A percentile compares a stretch with the other conserved stretches of the same genome.
These are phyloP conservation scores for Chironex yamaguchii DNA, from an alignment of 30 jellyfish, hydroid and myxozoan genomes.

Conservation along the genomic window DNA sequence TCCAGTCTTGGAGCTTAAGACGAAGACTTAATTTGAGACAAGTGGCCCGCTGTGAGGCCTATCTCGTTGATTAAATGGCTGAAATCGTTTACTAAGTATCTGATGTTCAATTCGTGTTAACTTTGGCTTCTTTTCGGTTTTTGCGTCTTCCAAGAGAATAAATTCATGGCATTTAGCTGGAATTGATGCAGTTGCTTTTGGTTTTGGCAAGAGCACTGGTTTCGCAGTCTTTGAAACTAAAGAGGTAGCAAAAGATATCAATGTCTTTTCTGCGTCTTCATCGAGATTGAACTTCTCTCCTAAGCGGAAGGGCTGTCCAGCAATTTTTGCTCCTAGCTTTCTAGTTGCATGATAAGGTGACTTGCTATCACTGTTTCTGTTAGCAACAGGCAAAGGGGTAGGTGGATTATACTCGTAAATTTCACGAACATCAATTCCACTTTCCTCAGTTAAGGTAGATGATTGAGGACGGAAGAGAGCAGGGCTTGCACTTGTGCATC, in stretches of 20 bases:
- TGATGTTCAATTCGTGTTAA: slow-evolving; percentile 41
- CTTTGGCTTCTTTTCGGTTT: slow-evolving; percentile 4
- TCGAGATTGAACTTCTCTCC: slow-evolving; percentile 43
- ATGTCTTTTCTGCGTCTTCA: slow-evolving; percentile 54
- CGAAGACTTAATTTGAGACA: too few relatives aligned
- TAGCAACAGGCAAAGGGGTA: slow-evolving; percentile 21
- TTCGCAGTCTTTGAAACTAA: slow-evolving; percentile 38
- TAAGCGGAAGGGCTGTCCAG: slow-evolving; percentile 78
- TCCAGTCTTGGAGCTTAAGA: too few relatives aligned
- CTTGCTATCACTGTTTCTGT: neutral
- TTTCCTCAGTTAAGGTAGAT: slow-evolving; percentile 11
- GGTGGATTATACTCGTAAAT: slow-evolving; percentile 69
- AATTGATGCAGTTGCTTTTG: slow-evolving; percentile 63
- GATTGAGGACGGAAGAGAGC: slow-evolving; percentile 32
- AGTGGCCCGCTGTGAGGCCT: too few relatives aligned
- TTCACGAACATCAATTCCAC: neutral
- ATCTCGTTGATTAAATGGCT: too few relatives aligned
- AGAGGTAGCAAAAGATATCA: slow-evolving; percentile 51
- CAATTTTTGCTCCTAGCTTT: slow-evolving; percentile 62
- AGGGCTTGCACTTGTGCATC: slow-evolving; percentile 44
- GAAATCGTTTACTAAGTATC: slow-evolving; percentile 31
- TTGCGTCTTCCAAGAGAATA: slow-evolving; percentile 47
- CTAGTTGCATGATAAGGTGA: neutral
- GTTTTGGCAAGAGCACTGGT: slow-evolving; percentile 61
- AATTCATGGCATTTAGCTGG: slow-evolving; percentile 69